These are phyloP conservation scores for Engystomops pustulosus DNA, from an alignment of 2,113 vertebrate species.

Conservation along the genomic window DNA sequence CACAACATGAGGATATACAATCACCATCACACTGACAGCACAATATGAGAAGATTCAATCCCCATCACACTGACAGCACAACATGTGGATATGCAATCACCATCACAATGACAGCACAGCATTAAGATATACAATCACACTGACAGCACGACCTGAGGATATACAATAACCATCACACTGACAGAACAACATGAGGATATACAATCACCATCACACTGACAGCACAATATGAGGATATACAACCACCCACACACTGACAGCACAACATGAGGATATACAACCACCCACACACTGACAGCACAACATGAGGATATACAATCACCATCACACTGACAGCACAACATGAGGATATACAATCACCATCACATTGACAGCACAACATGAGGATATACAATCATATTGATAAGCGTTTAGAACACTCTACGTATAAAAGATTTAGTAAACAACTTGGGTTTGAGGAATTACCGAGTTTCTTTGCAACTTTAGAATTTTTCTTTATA, in stretches of 20 bases:
- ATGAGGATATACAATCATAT: neutral
- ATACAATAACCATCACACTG: neutral
- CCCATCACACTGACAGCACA: neutral
- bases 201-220: neutral
- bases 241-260: neutral
- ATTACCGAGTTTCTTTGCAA: conserved; percentile 92
- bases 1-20: neutral
- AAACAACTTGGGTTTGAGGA: conserved; percentile 6
- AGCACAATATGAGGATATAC: neutral
- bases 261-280: neutral
- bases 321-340: neutral
- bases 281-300: neutral
- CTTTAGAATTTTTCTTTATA: conserved; percentile 89
- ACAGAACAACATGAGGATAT: neutral
- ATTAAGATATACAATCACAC: neutral
- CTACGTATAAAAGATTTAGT: neutral
- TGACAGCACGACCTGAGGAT: no score
- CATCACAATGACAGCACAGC: neutral
- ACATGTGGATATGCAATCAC: neutral
- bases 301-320: neutral
- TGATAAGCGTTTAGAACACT: no score
- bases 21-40: neutral
- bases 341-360: neutral
- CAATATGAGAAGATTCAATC: neutral
- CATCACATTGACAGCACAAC: neutral